phyloP scores from a whole-genome alignment of 2,888 invertebrate species.

The Aradus depressus region DNA sequence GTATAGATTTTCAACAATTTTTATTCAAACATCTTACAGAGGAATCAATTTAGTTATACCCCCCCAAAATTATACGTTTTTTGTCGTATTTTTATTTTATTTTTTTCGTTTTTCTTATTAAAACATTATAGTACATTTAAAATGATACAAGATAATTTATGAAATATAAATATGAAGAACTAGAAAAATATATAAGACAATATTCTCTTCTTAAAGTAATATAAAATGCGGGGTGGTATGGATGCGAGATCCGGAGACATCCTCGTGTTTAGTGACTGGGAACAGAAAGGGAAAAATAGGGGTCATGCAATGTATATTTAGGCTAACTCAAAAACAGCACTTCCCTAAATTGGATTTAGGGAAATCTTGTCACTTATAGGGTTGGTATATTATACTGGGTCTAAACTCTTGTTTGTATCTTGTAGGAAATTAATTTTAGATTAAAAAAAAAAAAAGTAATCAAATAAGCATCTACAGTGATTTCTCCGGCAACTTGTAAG shows the following conservation, averaged over 20 bases:
- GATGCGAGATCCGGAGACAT: slow-evolving; percentile 23
- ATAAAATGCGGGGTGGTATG: slow-evolving; percentile 26
- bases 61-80: too few relatives aligned
- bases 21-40: slow-evolving; percentile 15
- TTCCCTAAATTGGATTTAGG: slow-evolving; percentile 11
- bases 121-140: slow-evolving; percentile 9
- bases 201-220: slow-evolving; percentile 21
- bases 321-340: slow-evolving; percentile 10
- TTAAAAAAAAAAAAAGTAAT: too few relatives aligned
- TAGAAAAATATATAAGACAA: slow-evolving; percentile 17
- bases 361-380: slow-evolving; percentile 9
- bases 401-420: too few relatives aligned
- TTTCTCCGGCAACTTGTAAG: too few relatives aligned
- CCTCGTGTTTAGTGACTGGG: slow-evolving; percentile 28
- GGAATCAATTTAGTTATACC: too few relatives aligned
- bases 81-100: slow-evolving; percentile 15
- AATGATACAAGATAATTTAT: slow-evolving; percentile 1
- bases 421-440: too few relatives aligned
- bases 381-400: too few relatives aligned
- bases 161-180: slow-evolving; percentile 18
- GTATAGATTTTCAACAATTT: slow-evolving; percentile 6
- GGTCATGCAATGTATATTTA: slow-evolving; percentile 24
- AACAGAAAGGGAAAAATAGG: slow-evolving; percentile 29
- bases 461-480: too few relatives aligned
- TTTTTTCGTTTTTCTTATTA: slow-evolving; percentile 6